Percentiles rank a stretch among this genome's conserved stretches.
These are phyloP conservation scores for Hypomecis punctinalis DNA, from an alignment of 2,888 invertebrate genomes.

Conservation along the genomic window DNA sequence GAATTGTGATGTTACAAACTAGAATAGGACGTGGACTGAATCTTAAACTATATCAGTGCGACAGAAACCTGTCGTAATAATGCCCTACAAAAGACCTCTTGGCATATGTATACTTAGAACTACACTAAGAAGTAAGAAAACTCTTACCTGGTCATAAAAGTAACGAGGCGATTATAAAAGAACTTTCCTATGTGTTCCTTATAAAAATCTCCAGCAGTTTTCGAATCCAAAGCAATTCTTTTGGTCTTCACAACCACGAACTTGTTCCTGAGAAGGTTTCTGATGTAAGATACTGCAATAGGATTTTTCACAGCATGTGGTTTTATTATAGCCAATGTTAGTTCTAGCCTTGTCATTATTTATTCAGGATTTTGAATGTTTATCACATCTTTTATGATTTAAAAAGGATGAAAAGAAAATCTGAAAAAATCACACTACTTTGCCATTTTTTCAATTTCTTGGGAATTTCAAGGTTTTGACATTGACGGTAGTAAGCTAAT, in stretches of 20 bases:
- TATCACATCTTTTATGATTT: conserved; percentile 44
- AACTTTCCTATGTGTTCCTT: conserved; percentile 92
- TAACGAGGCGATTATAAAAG: conserved; percentile 92
- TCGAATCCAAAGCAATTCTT: conserved; percentile 84
- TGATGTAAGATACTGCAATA: conserved; percentile 88
- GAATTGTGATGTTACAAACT: background rate
- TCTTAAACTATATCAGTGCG: too few relatives aligned
- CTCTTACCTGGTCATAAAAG: conserved; percentile 91
- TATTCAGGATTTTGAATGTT: conserved; percentile 27
- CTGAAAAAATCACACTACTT: too few relatives aligned
- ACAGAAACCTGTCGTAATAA: background rate
- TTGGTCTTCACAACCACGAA: conserved; percentile 91
- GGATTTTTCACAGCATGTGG: conserved; percentile 94
- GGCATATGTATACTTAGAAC: too few relatives aligned
- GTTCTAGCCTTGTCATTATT: conserved; percentile 82
- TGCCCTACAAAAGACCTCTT: conserved; percentile 5
- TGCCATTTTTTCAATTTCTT: too few relatives aligned
- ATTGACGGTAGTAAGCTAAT: background rate
- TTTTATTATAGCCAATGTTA: conserved; percentile 94
- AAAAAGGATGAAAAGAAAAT: too few relatives aligned
- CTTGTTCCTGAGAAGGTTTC: conserved; percentile 87
- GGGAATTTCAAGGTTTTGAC: background rate
- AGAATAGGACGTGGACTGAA: too few relatives aligned
- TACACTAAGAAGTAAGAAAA: background rate
- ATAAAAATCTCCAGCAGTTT: conserved; percentile 91